phyloP scores from a whole-genome alignment of 2,888 invertebrate genomes.

The Gnatocerus cornutus region DNA sequence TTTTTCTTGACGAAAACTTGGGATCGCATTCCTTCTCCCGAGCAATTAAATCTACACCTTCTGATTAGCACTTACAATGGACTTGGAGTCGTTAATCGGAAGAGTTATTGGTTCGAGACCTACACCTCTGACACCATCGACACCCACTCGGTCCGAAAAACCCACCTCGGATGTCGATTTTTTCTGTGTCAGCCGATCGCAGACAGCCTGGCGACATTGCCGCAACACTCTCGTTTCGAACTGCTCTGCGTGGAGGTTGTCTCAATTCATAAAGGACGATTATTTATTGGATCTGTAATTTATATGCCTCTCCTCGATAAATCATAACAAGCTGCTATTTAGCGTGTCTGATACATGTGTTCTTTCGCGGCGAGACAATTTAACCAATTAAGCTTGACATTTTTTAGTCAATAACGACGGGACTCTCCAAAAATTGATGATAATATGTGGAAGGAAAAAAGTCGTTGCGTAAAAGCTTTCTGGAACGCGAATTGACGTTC shows the following conservation, averaged over 20 bases:
- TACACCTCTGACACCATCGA: conserved; percentile 26
- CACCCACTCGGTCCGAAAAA: conserved; percentile 29
- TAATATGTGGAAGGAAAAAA: conserved; percentile 5
- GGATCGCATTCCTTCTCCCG: conserved; percentile 28
- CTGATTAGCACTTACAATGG: conserved; percentile 56
- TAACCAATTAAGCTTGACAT: conserved; percentile 45
- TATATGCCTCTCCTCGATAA: conserved; percentile 49
- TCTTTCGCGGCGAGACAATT: conserved; percentile 44
- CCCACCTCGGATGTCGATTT: conserved; percentile 39
- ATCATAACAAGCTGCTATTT: conserved; percentile 43
- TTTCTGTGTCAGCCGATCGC: conserved; percentile 42
- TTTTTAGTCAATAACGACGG: conserved; percentile 33
- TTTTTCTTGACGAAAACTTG: conserved; percentile 2
- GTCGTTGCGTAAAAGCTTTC: conserved; percentile 8
- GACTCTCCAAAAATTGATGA: conserved; percentile 25
- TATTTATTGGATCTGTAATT: conserved; percentile 47
- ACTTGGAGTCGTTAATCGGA: conserved; percentile 50
- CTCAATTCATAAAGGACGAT: conserved; percentile 50
- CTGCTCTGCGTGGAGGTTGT: conserved; percentile 44
- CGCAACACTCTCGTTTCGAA: conserved; percentile 37
- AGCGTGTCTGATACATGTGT: conserved; percentile 45
- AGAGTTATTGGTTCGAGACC: conserved; percentile 52
- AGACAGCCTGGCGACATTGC: conserved; percentile 50
- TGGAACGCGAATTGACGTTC: conserved; percentile 2
- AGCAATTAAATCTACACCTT: conserved; percentile 53